These are phyloP conservation scores for Drosophila littoralis DNA, from an alignment of 1,140 invertebrate species.

Conservation along the genomic window DNA sequence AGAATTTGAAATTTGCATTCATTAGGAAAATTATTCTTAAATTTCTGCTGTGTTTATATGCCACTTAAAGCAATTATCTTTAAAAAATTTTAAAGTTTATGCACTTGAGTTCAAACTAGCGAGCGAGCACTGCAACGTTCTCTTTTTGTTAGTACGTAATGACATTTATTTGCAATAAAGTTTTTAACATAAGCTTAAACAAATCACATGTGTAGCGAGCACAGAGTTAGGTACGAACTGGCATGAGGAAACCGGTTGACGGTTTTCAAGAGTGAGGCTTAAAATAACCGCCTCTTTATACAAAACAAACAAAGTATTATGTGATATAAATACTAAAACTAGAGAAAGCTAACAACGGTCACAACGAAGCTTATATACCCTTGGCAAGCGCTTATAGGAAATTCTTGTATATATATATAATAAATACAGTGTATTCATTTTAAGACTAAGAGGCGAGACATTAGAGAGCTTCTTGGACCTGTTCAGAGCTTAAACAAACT, in stretches of 20 bases:
- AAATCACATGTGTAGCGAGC: conserved; percentile 76
- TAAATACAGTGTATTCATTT: not conserved
- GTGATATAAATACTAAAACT: conserved; percentile 11
- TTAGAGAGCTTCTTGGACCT: not conserved
- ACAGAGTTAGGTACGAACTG: conserved; percentile 37
- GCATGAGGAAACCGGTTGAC: conserved; percentile 37
- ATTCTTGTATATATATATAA: not conserved
- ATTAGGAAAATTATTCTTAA: too few species aligned
- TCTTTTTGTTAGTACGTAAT: conserved; percentile 44
- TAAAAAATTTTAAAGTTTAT: not conserved
- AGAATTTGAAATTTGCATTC: too few species aligned
- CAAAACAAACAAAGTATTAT: conserved; percentile 2
- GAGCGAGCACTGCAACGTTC: not conserved
- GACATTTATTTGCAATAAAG: conserved; percentile 66
- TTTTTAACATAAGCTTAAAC: conserved; percentile 52
- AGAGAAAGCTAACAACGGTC: conserved; percentile 5
- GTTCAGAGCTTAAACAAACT: not conserved
- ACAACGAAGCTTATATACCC: conserved; percentile 15
- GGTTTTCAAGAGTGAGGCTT: conserved; percentile 11
- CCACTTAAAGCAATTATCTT: not conserved
- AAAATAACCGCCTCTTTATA: conserved; percentile 11
- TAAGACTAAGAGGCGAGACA: not conserved
- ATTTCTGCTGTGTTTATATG: not conserved
- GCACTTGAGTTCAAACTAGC: not conserved
- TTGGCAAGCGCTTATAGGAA: not conserved